Percentiles rank a stretch among this genome's conserved stretches.
These are phyloP conservation scores for Psix sp. DNA, from an alignment of 1,140 invertebrate genomes.

Conservation along the genomic window DNA sequence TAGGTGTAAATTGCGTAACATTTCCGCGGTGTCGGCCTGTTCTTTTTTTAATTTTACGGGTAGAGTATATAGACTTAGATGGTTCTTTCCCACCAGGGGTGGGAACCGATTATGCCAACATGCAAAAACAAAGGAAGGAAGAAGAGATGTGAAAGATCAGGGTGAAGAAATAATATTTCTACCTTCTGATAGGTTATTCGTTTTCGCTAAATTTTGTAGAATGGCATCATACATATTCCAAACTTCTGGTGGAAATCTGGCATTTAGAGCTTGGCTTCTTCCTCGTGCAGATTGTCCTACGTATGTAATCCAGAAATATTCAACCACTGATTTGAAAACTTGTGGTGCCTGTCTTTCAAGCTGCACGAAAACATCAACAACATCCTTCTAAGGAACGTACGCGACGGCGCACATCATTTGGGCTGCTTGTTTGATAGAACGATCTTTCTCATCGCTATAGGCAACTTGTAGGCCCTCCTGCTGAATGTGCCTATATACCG, in stretches of 20 bases:
- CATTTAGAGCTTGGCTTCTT: background rate
- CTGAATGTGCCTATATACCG: constrained; percentile 1
- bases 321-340: background rate
- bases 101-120: too few relatives aligned
- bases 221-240: constrained; percentile 1
- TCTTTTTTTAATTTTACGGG: too few relatives aligned
- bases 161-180: too few relatives aligned
- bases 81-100: too few relatives aligned
- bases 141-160: too few relatives aligned
- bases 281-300: background rate
- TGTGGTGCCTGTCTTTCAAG: background rate
- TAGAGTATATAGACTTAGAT: too few relatives aligned
- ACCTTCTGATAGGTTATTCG: too few relatives aligned
- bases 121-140: too few relatives aligned
- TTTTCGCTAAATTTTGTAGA: background rate
- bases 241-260: background rate
- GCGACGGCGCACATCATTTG: constrained; percentile 3
- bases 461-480: background rate
- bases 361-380: background rate
- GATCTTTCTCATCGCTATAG: background rate
- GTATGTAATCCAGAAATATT: background rate
- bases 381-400: background rate
- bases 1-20: too few relatives aligned
- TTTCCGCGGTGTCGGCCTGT: too few relatives aligned
- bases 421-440: constrained; percentile 1